Conservation (phyloP, 2,113 vertebrate genomes). For the Dryoscopus gambensis region DNA sequence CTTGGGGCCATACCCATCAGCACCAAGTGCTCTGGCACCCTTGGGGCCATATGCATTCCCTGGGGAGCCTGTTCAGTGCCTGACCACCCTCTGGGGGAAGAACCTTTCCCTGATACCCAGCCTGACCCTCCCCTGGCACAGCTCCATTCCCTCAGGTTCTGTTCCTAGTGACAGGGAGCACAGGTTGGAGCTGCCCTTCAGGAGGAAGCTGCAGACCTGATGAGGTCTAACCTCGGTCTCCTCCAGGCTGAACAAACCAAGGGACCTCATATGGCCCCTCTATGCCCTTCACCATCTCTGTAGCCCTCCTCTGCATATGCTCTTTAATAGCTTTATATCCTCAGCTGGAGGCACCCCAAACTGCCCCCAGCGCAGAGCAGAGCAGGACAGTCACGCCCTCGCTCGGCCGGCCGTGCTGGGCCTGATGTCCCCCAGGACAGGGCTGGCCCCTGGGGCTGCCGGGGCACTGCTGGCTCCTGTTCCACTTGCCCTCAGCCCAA, state of each 20-base stretch:
- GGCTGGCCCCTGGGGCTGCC: neutral
- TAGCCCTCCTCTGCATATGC: neutral
- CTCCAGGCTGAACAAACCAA: neutral
- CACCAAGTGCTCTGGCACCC: neutral
- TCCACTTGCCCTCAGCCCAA: neutral
- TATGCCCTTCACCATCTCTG: neutral
- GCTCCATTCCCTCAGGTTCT: neutral
- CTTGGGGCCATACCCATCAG: fast-evolving
- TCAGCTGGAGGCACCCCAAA: neutral
- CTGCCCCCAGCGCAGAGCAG: neutral
- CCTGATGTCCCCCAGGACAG: neutral
- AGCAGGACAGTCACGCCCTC: neutral
- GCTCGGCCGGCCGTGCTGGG: fast-evolving
- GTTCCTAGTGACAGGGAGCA: neutral
- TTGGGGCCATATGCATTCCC: neutral
- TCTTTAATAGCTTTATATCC: neutral
- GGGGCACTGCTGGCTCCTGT: neutral
- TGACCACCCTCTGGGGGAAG: neutral
- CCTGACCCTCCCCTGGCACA: neutral
- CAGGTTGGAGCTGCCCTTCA: fast-evolving
- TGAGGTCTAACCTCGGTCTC: neutral
- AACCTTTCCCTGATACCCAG: neutral
- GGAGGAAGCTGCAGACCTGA: neutral
- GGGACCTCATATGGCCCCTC: neutral
- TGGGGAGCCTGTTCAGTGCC: neutral